Percentiles rank a stretch among this genome's conserved stretches.
Evolutionary conservation across 2,113 vertebrate genomes (phyloP).

Genomic region (Glaucomys volans): DNA sequence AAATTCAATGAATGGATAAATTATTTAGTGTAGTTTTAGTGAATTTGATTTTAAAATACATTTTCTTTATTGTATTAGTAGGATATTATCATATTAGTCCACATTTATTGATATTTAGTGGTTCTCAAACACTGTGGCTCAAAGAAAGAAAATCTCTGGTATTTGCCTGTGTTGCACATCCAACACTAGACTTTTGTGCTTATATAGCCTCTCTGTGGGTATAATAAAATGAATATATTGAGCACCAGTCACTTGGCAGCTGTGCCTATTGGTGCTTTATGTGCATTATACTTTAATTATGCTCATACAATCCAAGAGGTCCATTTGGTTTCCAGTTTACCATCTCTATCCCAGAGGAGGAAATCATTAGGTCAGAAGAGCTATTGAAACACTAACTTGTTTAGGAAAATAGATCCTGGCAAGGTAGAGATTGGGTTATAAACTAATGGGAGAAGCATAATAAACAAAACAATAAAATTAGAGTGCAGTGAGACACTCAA

Average conservation of each 20-base stretch:
- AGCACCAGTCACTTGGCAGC: background rate
- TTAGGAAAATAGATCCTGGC: constrained; percentile 49
- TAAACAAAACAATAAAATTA: background rate
- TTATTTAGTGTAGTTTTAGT: background rate
- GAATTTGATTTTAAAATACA: constrained; percentile 13
- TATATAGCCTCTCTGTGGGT: background rate
- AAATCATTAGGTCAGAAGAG: constrained; percentile 7
- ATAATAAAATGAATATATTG: constrained; percentile 21
- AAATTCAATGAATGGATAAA: background rate
- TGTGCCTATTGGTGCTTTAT: background rate
- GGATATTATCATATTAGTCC: background rate
- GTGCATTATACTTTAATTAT: constrained; percentile 46
- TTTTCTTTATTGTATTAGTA: constrained; percentile 18
- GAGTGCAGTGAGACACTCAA: background rate
- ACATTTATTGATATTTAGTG: background rate
- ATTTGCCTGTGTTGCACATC: background rate
- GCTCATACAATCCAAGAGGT: constrained; percentile 45
- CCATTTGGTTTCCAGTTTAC: constrained; percentile 48
- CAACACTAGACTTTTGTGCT: background rate
- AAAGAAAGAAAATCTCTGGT: background rate
- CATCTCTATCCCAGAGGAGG: background rate
- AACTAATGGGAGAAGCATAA: background rate
- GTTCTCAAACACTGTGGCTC: background rate
- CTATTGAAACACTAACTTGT: background rate
- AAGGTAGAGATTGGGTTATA: constrained; percentile 8